Conservation (phyloP, 35 echinoderm and acorn worm species). For the Apostichopus japonicus region DNA sequence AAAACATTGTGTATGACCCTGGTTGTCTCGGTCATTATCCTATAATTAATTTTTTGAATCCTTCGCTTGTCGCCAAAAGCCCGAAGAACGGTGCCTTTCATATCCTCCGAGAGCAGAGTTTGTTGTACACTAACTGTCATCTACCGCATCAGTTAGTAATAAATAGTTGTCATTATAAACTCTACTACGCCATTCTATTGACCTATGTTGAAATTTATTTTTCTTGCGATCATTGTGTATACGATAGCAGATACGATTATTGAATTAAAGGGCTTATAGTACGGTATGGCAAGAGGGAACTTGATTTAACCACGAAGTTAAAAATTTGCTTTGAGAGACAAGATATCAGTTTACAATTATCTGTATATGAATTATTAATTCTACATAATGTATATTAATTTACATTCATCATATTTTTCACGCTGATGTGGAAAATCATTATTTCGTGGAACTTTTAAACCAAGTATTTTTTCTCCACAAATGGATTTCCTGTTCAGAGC, state of each 20-base stretch:
- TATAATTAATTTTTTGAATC: not conserved
- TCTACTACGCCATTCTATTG: not conserved
- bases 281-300: too few species aligned
- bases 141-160: not conserved
- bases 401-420: too few species aligned
- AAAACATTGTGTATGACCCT: not conserved
- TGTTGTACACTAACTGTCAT: conserved; percentile 17
- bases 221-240: conserved; percentile 6
- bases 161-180: conserved; percentile 1
- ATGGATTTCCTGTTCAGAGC: too few species aligned
- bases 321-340: too few species aligned
- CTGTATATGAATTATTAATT: too few species aligned
- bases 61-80: not conserved
- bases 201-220: conserved; percentile 30
- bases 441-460: too few species aligned
- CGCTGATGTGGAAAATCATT: too few species aligned
- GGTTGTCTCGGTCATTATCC: not conserved
- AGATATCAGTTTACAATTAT: too few species aligned
- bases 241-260: conserved; percentile 6
- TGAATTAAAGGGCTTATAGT: not conserved
- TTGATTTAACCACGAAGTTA: too few species aligned
- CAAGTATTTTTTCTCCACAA: too few species aligned
- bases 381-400: too few species aligned
- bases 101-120: not conserved
- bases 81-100: not conserved